Conservation (phyloP, 2,797 vertebrate species). For the Crax fasciolata region DNA sequence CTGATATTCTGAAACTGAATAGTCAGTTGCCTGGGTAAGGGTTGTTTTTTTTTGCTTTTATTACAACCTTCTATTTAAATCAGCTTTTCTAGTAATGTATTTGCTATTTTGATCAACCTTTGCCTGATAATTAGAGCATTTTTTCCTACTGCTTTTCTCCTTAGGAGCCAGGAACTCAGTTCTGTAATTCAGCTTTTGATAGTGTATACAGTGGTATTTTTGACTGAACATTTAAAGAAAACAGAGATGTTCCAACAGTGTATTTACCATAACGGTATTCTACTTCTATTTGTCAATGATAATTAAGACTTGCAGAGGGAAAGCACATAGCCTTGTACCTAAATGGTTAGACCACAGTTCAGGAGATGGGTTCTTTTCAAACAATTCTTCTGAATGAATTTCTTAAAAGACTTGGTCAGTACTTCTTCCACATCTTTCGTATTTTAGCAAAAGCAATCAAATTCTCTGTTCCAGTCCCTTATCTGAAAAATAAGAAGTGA, state of each 20-base stretch:
- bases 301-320: neutral
- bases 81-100: constrained; percentile 7
- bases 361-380: neutral
- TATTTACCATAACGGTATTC: neutral
- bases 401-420: neutral
- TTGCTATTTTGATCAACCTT: constrained; percentile 65
- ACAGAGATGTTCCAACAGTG: neutral
- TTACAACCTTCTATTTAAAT: constrained; percentile 62
- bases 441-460: neutral
- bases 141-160: constrained; percentile 45
- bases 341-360: neutral
- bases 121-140: constrained; percentile 51
- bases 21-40: neutral
- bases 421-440: neutral
- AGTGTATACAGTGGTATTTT: constrained; percentile 47
- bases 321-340: neutral
- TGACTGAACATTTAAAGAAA: neutral
- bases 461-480: neutral
- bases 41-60: constrained; percentile 31
- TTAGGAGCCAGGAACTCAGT: constrained; percentile 44
- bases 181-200: constrained; percentile 64
- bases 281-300: neutral
- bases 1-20: neutral
- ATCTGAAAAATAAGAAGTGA: neutral
- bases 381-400: neutral